Percentiles rank a stretch among this genome's conserved stretches.
phyloP scores from a whole-genome alignment of 2,888 invertebrate genomes.

The Calephelis perditalis region DNA sequence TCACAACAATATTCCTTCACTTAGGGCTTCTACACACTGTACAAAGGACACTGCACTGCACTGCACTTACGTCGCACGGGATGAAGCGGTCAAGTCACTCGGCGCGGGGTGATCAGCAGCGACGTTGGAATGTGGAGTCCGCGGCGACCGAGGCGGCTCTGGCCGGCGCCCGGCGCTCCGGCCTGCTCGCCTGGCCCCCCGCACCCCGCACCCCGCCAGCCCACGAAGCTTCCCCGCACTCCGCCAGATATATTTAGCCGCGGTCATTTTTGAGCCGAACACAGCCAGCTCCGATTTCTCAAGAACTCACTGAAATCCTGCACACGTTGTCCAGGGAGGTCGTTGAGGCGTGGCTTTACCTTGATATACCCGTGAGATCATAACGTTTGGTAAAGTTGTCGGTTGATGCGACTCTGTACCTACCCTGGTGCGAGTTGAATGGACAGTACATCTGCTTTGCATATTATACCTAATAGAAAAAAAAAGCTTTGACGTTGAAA shows the following conservation, averaged over 20 bases:
- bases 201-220: slow-evolving; percentile 31
- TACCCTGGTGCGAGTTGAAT: no score
- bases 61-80: slow-evolving; percentile 77
- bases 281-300: slow-evolving; percentile 72
- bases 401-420: background rate
- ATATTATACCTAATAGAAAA: no score
- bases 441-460: no score
- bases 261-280: slow-evolving; percentile 64
- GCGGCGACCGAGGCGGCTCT: slow-evolving; percentile 84
- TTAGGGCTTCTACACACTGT: slow-evolving; percentile 37
- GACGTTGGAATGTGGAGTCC: slow-evolving; percentile 85
- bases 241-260: slow-evolving; percentile 55
- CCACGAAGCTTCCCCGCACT: slow-evolving; percentile 34
- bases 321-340: slow-evolving; percentile 40
- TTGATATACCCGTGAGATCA: slow-evolving; percentile 10
- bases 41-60: slow-evolving; percentile 55
- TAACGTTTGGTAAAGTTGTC: background rate
- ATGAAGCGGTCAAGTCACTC: slow-evolving; percentile 72
- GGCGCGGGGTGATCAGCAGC: slow-evolving; percentile 66
- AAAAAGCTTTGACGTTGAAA: no score
- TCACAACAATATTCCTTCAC: slow-evolving; percentile 36
- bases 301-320: slow-evolving; percentile 39
- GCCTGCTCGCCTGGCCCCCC: slow-evolving; percentile 35
- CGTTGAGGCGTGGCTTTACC: slow-evolving; percentile 39
- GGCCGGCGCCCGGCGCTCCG: slow-evolving; percentile 39